Percentiles rank a stretch among this genome's conserved stretches.
phyloP scores from a whole-genome alignment of 37 sponge, comb jelly and placozoan genomes.

The Dysidea cf. avara region DNA sequence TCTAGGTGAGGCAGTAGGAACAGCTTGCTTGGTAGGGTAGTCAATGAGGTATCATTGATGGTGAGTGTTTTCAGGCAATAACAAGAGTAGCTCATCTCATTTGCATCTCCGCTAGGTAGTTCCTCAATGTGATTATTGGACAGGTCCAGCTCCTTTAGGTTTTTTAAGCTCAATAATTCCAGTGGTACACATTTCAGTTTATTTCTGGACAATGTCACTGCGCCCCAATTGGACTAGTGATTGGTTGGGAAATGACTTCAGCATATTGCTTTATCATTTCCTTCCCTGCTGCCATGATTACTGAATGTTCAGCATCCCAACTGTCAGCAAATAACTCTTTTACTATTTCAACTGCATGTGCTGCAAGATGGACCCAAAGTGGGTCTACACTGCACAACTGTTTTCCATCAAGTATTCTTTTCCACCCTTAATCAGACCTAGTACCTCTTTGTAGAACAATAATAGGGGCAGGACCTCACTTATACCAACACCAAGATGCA shows the following conservation, averaged over 20 bases:
- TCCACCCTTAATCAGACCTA: too few species aligned
- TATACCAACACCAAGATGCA: conserved; percentile 18
- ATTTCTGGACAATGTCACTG: conserved; percentile 33
- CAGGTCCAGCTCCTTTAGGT: conserved; percentile 22
- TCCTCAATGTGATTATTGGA: conserved; percentile 43
- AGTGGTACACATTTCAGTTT: conserved; percentile 40
- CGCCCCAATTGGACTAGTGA: not conserved
- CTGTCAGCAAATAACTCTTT: too few species aligned
- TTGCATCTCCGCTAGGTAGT: conserved; percentile 53
- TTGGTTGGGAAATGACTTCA: too few species aligned
- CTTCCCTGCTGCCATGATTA: too few species aligned
- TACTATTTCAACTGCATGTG: too few species aligned
- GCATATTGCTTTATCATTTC: too few species aligned
- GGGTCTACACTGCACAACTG: too few species aligned
- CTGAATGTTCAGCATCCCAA: too few species aligned
- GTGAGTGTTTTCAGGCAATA: too few species aligned
- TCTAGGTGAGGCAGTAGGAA: conserved; percentile 21
- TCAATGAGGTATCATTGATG: too few species aligned
- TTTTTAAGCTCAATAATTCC: conserved; percentile 36
- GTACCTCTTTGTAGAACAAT: conserved; percentile 19
- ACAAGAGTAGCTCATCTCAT: conserved; percentile 3
- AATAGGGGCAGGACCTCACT: conserved; percentile 20
- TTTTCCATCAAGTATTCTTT: too few species aligned
- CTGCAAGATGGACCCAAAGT: too few species aligned
- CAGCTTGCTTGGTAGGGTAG: conserved; percentile 8